phyloP scores from a whole-genome alignment of 2,888 invertebrate genomes.

The Tillus elongatus region DNA sequence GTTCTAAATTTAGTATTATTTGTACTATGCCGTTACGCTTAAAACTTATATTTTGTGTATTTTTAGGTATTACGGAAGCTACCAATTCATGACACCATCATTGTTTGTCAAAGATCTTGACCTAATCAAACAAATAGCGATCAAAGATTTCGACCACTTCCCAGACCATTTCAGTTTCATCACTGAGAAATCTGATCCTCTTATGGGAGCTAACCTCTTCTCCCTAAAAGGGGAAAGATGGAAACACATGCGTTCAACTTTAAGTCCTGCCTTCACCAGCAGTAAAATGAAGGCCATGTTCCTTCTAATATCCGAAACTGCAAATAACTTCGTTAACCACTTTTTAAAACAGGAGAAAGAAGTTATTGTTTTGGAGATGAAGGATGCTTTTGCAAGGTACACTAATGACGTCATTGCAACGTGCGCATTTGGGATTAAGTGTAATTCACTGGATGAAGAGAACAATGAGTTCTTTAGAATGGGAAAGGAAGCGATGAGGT shows the following conservation, averaged over 20 bases:
- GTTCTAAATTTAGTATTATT: no score
- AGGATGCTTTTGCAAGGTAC: conserved; percentile 32
- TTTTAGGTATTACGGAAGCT: conserved; percentile 28
- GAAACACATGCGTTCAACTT: conserved; percentile 42
- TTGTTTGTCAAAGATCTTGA: conserved; percentile 30
- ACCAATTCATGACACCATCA: conserved; percentile 26
- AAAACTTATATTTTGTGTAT: neutral
- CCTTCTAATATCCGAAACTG: conserved; percentile 40
- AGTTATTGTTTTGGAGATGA: conserved; percentile 26
- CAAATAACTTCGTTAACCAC: conserved; percentile 27
- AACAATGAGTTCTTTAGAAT: conserved; percentile 33
- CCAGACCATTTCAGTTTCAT: conserved; percentile 30
- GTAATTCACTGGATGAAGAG: conserved; percentile 32
- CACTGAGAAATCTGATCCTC: conserved; percentile 26
- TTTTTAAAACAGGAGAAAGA: conserved; percentile 19
- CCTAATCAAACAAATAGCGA: conserved; percentile 34
- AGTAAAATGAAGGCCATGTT: conserved; percentile 50
- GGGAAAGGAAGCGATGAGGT: conserved; percentile 23
- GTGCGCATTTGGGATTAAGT: conserved; percentile 33
- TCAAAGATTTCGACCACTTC: conserved; percentile 39
- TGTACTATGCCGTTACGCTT: no score
- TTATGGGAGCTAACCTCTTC: conserved; percentile 26
- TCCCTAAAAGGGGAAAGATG: conserved; percentile 22
- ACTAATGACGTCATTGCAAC: conserved; percentile 35
- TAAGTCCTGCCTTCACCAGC: conserved; percentile 50